These are phyloP conservation scores for Hermodice carunculata DNA, from an alignment of 2,888 invertebrate species.

Conservation along the genomic window DNA sequence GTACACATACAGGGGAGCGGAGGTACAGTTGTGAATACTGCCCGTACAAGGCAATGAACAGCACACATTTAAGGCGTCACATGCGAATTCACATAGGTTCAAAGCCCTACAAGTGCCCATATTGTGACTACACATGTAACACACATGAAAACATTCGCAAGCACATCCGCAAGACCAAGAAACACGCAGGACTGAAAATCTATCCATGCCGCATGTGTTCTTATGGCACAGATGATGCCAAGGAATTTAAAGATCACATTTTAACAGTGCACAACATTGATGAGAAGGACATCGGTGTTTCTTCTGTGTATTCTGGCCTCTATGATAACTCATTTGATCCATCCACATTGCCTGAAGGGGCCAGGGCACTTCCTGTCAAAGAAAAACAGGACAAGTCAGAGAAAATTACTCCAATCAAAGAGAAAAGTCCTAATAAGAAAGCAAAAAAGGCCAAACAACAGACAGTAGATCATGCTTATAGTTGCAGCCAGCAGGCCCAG, in stretches of 20 bases:
- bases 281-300: conserved; percentile 6
- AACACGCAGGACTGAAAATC: conserved; percentile 82
- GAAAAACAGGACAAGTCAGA: no score
- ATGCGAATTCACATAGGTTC: conserved; percentile 68
- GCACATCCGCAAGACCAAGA: conserved; percentile 83
- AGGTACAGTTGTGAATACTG: conserved; percentile 68
- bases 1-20: conserved; percentile 65
- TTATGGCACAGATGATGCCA: conserved; percentile 78
- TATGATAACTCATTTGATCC: conserved; percentile 15
- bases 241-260: conserved; percentile 79
- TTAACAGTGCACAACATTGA: conserved; percentile 71
- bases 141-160: conserved; percentile 88
- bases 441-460: no score
- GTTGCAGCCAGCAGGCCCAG: no score
- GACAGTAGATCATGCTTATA: no score
- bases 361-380: conserved; percentile 15
- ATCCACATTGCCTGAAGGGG: conserved; percentile 22
- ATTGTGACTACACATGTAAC: conserved; percentile 78
- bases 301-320: conserved; percentile 16
- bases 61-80: conserved; percentile 65
- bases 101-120: conserved; percentile 70
- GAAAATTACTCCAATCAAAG: no score
- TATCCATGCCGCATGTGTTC: conserved; percentile 81
- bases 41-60: conserved; percentile 64
- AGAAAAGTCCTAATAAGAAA: no score